Evolutionary conservation across 1,140 invertebrate genomes (phyloP), one percentile per base, ranked within the genome.

Genomic region (Anthonomus grandis): DNA sequence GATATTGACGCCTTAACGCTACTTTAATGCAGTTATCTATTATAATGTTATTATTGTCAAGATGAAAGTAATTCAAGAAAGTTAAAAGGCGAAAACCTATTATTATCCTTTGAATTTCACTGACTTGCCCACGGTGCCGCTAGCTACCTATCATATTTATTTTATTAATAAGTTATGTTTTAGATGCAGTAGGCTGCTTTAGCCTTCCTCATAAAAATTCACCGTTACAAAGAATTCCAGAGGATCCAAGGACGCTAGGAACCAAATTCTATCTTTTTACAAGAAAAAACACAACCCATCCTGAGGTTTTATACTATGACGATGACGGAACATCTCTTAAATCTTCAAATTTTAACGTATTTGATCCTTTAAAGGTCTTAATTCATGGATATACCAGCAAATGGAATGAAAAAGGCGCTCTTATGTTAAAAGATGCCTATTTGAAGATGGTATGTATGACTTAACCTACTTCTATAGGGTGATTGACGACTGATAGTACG

Each of bases 221-320:
- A 18, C 69, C 70, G 1, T 45, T 73, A 23, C 68, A 69, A 55
- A 73, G 66, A 61, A 23, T 61, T 17, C 71, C 71, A 17, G 69
- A 73, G 62, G 57, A 65, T 61, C 72, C 72, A 1, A 51, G 64
- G 50, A 46, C 62, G 9, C 44, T 74, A 24, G 77, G 81, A 52
- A 74, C 83, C 0, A 78, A 75, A 31, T 85, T 83, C 57, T 83
- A 77, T 60, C 71, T 85, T 0, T 83, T 79, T 59, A 82, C 79
- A 1, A 67, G 75, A 8, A 78, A 81, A 55, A 61, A 65, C 2
- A 59, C 64, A 36, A 64, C 71, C 47, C 61, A 65, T 6, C 67
- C 69, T 0, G 60, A 73, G 27, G 63, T 73, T 12, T 67, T 76
- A 0, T 69, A 78, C 27, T 74, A 76, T 41, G 79, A 78, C 53